These are phyloP conservation scores for Spizella passerina DNA, from an alignment of 2,797 vertebrate species.

Conservation along the genomic window DNA sequence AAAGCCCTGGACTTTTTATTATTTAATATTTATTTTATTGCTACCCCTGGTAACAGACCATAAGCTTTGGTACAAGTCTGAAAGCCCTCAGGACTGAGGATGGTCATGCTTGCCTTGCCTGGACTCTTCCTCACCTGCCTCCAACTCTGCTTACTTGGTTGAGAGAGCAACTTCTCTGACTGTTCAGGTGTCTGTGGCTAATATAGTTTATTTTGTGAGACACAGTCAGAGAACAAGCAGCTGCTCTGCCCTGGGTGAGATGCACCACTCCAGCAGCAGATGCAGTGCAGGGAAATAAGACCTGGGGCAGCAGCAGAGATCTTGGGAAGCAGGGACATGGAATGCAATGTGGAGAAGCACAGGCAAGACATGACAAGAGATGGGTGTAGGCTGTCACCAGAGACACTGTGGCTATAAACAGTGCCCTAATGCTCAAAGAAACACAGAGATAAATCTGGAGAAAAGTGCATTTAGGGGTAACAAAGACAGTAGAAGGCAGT, in stretches of 20 bases:
- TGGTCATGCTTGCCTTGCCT: neutral
- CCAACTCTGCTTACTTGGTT: neutral
- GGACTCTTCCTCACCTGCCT: neutral
- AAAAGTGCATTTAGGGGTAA: neutral
- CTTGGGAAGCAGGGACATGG: neutral
- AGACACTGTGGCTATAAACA: neutral
- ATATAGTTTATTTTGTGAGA: neutral
- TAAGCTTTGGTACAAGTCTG: neutral
- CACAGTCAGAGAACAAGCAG: neutral
- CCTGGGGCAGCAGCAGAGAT: neutral
- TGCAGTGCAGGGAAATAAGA: neutral
- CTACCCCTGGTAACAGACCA: neutral
- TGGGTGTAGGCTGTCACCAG: neutral
- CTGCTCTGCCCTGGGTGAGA: neutral
- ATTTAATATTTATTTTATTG: neutral
- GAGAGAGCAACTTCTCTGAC: neutral
- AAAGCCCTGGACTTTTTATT: neutral
- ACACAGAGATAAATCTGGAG: neutral
- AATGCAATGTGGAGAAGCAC: neutral
- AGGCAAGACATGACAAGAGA: neutral
- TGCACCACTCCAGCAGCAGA: neutral
- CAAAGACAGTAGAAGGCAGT: neutral
- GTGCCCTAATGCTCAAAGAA: neutral
- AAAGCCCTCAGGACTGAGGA: neutral
- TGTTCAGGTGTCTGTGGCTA: neutral